phyloP scores from a whole-genome alignment of 2,797 vertebrate genomes.

The Phoebastria nigripes region DNA sequence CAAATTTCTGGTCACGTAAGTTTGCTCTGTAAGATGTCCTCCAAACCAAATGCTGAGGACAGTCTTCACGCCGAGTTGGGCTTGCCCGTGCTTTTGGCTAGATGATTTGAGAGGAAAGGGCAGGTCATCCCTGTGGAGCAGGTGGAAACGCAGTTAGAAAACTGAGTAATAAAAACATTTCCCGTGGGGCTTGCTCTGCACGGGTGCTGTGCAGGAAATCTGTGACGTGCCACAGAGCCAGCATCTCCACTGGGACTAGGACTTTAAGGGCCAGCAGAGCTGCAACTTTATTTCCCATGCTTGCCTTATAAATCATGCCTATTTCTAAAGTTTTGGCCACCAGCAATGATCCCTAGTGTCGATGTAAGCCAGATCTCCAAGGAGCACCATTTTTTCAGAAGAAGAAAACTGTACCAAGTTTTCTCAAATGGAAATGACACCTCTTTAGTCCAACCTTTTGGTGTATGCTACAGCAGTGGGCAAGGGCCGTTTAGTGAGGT shows the following conservation, averaged over 20 bases:
- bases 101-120: background rate
- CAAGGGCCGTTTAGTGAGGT: background rate
- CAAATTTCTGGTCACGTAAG: background rate
- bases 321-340: background rate
- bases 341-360: background rate
- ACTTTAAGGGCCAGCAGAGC: background rate
- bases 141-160: background rate
- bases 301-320: background rate
- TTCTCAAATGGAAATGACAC: background rate
- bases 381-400: background rate
- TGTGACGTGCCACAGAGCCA: background rate
- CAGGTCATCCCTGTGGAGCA: background rate
- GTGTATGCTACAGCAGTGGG: fast-evolving
- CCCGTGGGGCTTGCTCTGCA: background rate
- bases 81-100: fast-evolving
- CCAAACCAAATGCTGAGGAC: background rate
- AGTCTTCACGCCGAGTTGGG: fast-evolving
- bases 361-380: background rate
- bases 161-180: background rate
- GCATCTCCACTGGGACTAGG: background rate
- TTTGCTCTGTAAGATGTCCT: background rate
- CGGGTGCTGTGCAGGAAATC: background rate
- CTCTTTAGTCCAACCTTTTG: background rate
- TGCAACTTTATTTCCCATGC: background rate
- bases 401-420: background rate